Conservation (phyloP, 2,888 invertebrate genomes). For the Neelides folsomi region DNA sequence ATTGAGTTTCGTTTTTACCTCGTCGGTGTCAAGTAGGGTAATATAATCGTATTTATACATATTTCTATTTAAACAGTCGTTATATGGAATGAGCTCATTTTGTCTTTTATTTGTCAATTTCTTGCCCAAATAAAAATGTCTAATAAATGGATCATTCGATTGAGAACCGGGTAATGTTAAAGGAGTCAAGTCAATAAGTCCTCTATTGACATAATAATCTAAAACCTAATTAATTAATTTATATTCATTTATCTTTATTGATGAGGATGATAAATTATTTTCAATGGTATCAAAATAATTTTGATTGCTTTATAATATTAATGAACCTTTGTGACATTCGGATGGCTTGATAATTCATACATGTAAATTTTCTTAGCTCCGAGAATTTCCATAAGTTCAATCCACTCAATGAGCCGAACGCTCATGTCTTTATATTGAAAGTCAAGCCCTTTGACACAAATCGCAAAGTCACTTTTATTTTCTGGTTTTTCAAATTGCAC, state of each 20-base stretch:
- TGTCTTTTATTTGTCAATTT: slow-evolving; percentile 39
- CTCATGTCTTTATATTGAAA: slow-evolving; percentile 38
- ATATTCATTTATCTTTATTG: no score
- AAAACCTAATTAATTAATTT: slow-evolving; percentile 31
- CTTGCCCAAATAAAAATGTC: slow-evolving; percentile 35
- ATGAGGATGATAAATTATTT: no score
- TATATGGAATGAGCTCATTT: slow-evolving; percentile 40
- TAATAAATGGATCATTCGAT: slow-evolving; percentile 35
- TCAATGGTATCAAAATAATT: not conserved
- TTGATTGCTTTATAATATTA: not conserved
- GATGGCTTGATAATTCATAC: slow-evolving; percentile 39
- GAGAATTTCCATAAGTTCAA: slow-evolving; percentile 38
- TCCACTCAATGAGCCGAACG: slow-evolving; percentile 39
- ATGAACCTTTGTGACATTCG: slow-evolving; percentile 34
- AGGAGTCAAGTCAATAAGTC: slow-evolving; percentile 31
- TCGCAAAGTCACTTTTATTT: slow-evolving; percentile 36
- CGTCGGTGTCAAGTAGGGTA: slow-evolving; percentile 40
- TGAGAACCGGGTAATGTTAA: slow-evolving; percentile 37
- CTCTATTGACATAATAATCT: slow-evolving; percentile 29
- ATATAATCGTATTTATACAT: slow-evolving; percentile 37
- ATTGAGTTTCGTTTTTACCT: no score
- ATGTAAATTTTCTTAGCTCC: slow-evolving; percentile 39
- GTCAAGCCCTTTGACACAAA: slow-evolving; percentile 40
- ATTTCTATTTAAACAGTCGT: slow-evolving; percentile 41
- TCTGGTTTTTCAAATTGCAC: slow-evolving; percentile 34